Evolutionary conservation across 2,888 invertebrate genomes (phyloP).

Genomic region (Aspidiotus destructor): DNA sequence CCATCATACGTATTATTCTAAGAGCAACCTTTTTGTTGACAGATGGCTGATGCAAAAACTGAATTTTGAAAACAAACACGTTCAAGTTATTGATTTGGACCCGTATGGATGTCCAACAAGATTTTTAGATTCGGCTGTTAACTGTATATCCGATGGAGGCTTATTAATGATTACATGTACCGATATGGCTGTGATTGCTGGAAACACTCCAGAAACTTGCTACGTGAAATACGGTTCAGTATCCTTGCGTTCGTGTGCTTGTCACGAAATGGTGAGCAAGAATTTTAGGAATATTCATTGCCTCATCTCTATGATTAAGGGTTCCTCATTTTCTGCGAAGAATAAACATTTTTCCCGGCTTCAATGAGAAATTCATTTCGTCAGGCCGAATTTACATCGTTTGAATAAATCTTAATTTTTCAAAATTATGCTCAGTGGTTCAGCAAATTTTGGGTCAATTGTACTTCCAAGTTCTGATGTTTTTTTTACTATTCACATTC

Average conservation of each 20-base stretch:
- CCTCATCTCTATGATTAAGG: neutral
- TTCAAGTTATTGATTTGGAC: slow-evolving; percentile 88
- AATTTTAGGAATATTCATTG: slow-evolving; percentile 3
- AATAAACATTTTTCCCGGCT: neutral
- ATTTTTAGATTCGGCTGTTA: slow-evolving; percentile 84
- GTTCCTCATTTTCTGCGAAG: neutral
- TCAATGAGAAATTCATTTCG: neutral
- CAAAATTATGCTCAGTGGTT: no score
- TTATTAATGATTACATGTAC: slow-evolving; percentile 91
- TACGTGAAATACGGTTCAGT: slow-evolving; percentile 85
- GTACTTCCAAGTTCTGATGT: no score
- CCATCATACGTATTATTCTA: neutral
- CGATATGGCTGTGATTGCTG: slow-evolving; percentile 92
- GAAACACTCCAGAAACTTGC: slow-evolving; percentile 90
- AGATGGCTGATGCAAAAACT: slow-evolving; percentile 80
- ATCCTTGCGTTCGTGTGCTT: slow-evolving; percentile 71
- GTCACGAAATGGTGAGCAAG: slow-evolving; percentile 80
- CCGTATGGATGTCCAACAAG: slow-evolving; percentile 92
- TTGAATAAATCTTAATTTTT: no score
- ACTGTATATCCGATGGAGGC: slow-evolving; percentile 70
- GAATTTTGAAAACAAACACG: slow-evolving; percentile 54
- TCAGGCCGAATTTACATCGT: no score
- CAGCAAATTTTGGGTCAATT: no score
- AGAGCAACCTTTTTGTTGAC: slow-evolving; percentile 31
- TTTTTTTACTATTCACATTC: slow-evolving; percentile 11